Evolutionary conservation across 2,888 invertebrate species (phyloP), one percentile per base, ranked within the genome.

Genomic region (Aspidapion aeneum): DNA sequence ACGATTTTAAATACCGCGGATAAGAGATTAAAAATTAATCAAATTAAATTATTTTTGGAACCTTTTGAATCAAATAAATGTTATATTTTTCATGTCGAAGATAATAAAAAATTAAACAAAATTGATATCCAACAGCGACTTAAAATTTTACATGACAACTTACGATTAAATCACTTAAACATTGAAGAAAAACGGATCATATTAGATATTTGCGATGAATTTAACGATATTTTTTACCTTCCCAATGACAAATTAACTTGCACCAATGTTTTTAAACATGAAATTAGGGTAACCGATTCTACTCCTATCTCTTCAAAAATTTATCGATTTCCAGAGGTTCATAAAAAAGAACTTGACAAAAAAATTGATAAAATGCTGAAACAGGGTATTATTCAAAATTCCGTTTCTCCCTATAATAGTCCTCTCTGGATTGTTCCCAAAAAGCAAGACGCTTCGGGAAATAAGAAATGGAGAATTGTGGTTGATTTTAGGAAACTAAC

Each of bases 401-500:
- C 70, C 0, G 68, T 56, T 60, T 72, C 68, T 22, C 72, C 71
- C 5, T 74, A 68, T 62, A 69, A 66, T 58, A 64, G 67, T 5
- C 70, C 72, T n/a, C n/a, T n/a, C n/a, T n/a, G n/a, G n/a, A n/a
- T n/a, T n/a, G n/a, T n/a, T n/a, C n/a, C n/a, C n/a, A n/a, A n/a
- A n/a, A n/a, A n/a, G n/a, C n/a, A n/a, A n/a, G n/a, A n/a, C n/a
- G n/a, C n/a, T n/a, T n/a, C n/a, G n/a, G n/a, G n/a, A n/a, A n/a
- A n/a, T n/a, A n/a, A n/a, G n/a, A 67, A 68, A 63, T 68, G 60
- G 58, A 49, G 66, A 61, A 63, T 70, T 2, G 65, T 70, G 5
- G 59, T 70, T 5, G 68, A 69, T 55, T 66, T 65, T 62, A 19
- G 68, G 2, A 74, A 76, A 65, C 56, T 79, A 58, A 80, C 79